These are phyloP conservation scores for Turdus rufiventris DNA, from an alignment of 2,113 vertebrate species.

Conservation along the genomic window DNA sequence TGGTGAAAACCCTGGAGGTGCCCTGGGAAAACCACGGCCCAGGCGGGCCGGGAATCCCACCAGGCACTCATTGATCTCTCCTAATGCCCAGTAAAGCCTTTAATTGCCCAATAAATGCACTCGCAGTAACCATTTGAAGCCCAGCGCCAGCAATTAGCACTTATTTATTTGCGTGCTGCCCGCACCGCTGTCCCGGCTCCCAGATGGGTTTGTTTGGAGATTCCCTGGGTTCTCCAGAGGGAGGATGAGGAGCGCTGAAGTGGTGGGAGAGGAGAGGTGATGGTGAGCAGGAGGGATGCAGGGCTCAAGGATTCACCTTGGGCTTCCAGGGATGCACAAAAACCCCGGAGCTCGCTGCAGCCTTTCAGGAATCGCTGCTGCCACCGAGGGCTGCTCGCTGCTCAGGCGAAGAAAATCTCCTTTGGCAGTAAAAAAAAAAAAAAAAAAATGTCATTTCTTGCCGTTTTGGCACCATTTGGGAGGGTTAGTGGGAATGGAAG, in stretches of 20 bases:
- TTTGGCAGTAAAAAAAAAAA: too few species aligned
- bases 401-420: background rate
- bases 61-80: slow-evolving; percentile 21
- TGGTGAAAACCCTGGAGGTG: accelerated
- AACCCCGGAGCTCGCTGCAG: background rate
- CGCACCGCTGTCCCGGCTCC: background rate
- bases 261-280: accelerated
- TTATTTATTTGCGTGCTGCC: slow-evolving; percentile 62
- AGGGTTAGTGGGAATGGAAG: background rate
- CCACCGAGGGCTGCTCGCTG: accelerated
- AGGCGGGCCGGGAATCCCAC: background rate
- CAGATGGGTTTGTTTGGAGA: background rate
- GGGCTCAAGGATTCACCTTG: accelerated
- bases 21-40: background rate
- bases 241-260: background rate
- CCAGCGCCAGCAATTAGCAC: slow-evolving; percentile 67
- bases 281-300: background rate
- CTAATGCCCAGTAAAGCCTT: slow-evolving; percentile 49
- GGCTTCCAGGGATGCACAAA: accelerated
- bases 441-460: background rate
- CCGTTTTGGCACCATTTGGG: accelerated
- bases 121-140: background rate
- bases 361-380: background rate
- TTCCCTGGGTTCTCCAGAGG: accelerated
- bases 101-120: slow-evolving; percentile 76